A percentile compares a stretch with the other conserved stretches of the same genome.
These are phyloP conservation scores for Cygnus olor DNA, from an alignment of 2,797 vertebrate genomes.

Conservation along the genomic window DNA sequence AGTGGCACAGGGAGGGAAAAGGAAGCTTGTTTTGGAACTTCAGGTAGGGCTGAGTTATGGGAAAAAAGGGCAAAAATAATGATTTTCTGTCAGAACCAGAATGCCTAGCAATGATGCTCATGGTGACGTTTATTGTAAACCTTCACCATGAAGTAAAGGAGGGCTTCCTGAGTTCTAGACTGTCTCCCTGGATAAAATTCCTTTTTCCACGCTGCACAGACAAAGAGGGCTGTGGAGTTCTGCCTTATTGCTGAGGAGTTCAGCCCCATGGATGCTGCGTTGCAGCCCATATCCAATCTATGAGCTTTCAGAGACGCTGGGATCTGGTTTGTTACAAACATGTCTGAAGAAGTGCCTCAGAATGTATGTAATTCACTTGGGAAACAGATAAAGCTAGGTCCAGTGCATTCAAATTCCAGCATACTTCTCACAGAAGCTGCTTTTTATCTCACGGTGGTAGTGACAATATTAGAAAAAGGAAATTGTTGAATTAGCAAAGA, in stretches of 20 bases:
- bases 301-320: neutral
- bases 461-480: neutral
- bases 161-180: neutral
- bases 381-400: neutral
- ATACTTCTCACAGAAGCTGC: neutral
- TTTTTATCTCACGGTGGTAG: neutral
- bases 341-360: neutral
- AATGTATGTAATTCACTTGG: neutral
- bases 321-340: neutral
- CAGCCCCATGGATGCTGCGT: neutral
- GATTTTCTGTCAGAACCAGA: neutral
- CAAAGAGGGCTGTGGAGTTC: neutral
- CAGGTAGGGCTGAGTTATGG: neutral
- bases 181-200: neutral
- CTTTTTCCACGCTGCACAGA: neutral
- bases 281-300: neutral
- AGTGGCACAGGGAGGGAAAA: neutral
- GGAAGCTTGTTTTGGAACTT: neutral
- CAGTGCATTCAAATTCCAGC: neutral
- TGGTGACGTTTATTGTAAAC: neutral
- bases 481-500: neutral
- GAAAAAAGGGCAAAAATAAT: neutral
- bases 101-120: rapidly evolving
- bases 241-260: neutral
- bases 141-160: neutral